Evolutionary conservation across 2,888 invertebrate species (phyloP).

Genomic region (Lepidochitona cinerea): DNA sequence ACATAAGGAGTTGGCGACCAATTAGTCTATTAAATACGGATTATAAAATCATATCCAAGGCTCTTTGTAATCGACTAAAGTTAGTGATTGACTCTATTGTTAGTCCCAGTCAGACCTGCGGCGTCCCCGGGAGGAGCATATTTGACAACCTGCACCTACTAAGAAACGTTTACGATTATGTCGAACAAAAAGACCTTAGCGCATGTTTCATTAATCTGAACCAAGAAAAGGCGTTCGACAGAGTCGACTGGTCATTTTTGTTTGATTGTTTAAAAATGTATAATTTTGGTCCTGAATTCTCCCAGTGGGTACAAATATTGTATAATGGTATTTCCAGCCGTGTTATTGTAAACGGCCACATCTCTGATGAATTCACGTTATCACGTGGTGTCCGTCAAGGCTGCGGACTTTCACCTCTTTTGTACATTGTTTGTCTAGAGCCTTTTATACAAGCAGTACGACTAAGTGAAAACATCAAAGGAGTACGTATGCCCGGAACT

Average conservation of each 20-base stretch:
- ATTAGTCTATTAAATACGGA: too few species aligned
- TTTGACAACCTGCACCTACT: slow-evolving; percentile 37
- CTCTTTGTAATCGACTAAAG: too few species aligned
- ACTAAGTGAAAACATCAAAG: slow-evolving; percentile 4
- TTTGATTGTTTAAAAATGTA: slow-evolving; percentile 29
- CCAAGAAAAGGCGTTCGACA: slow-evolving; percentile 44
- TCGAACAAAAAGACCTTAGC: slow-evolving; percentile 29
- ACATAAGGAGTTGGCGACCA: too few species aligned
- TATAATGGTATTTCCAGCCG: neutral
- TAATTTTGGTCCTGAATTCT: too few species aligned
- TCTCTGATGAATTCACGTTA: slow-evolving; percentile 1
- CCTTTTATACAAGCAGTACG: neutral
- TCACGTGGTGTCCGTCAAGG: slow-evolving; percentile 8
- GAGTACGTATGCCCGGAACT: slow-evolving; percentile 21
- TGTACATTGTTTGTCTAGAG: neutral
- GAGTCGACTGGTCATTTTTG: slow-evolving; percentile 34
- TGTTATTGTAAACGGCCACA: neutral
- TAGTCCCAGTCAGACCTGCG: too few species aligned
- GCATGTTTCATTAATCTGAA: slow-evolving; percentile 34
- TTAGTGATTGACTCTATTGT: too few species aligned
- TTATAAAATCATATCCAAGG: too few species aligned
- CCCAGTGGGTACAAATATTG: too few species aligned
- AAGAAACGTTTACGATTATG: slow-evolving; percentile 32
- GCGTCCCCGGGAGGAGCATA: slow-evolving; percentile 32
- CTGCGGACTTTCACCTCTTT: neutral